Conservation (phyloP, 2,888 invertebrate species). For the Masnerella sp. region DNA sequence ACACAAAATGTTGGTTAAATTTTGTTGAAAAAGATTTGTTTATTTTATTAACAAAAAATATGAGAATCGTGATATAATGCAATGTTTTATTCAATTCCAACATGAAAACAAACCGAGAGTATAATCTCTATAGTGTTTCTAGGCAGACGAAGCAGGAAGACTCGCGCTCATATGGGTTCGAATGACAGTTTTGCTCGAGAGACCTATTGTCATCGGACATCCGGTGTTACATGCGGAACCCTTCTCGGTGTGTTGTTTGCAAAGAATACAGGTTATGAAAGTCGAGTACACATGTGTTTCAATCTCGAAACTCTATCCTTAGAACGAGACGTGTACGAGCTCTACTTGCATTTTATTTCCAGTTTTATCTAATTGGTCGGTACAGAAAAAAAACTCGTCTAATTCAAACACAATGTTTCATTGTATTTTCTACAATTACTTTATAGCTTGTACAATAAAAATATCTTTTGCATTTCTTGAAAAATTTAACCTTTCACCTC, state of each 20-base stretch:
- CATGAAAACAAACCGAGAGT: too few species aligned
- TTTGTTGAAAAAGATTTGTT: too few species aligned
- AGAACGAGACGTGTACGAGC: constrained; percentile 9
- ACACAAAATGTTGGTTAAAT: too few species aligned
- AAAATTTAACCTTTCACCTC: too few species aligned
- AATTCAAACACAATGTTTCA: constrained; percentile 2
- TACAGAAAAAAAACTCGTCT: neutral
- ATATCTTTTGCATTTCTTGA: constrained; percentile 7
- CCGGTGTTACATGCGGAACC: constrained; percentile 51
- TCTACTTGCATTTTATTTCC: constrained; percentile 14
- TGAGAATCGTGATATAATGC: too few species aligned
- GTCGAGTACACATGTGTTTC: constrained; percentile 53
- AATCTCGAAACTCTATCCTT: constrained; percentile 46
- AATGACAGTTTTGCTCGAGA: constrained; percentile 51
- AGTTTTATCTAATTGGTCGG: constrained; percentile 4
- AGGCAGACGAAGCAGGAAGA: constrained; percentile 31
- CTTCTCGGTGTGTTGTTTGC: constrained; percentile 55
- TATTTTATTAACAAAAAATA: too few species aligned
- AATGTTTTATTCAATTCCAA: too few species aligned
- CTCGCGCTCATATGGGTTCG: constrained; percentile 35
- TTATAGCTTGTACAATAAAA: neutral
- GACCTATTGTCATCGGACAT: constrained; percentile 59
- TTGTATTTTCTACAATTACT: neutral
- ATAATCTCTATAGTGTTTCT: neutral
- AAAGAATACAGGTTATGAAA: constrained; percentile 58